A percentile compares a stretch with the other conserved stretches of the same genome.
These are phyloP conservation scores for Ursus arctos DNA, from an alignment of 2,113 vertebrate species.

Conservation along the genomic window DNA sequence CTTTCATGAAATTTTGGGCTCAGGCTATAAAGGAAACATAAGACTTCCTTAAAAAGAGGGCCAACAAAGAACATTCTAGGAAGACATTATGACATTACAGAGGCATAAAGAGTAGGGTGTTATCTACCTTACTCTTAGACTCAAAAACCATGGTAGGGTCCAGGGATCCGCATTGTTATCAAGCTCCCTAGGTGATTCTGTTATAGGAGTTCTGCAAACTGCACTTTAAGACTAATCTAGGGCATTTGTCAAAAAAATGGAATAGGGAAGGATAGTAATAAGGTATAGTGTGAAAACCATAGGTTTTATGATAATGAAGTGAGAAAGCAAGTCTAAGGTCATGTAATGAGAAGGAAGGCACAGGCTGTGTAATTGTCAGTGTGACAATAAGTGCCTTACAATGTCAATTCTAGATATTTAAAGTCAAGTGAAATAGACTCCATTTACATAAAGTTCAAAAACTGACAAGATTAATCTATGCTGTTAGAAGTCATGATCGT, in stretches of 20 bases:
- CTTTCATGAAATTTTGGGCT: not conserved
- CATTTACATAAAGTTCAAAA: conserved; percentile 45
- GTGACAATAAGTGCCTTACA: not conserved
- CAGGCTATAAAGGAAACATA: not conserved
- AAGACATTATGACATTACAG: not conserved
- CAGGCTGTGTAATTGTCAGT: not conserved
- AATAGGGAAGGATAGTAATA: not conserved
- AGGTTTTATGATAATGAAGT: conserved; percentile 22
- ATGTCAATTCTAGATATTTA: not conserved
- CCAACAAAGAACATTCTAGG: not conserved
- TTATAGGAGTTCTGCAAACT: not conserved
- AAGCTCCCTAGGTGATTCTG: not conserved
- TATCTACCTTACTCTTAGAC: not conserved
- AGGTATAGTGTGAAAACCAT: not conserved
- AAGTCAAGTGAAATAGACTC: not conserved
- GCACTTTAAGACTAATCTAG: not conserved
- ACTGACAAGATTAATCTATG: not conserved
- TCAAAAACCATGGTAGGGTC: not conserved
- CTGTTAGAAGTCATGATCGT: not conserved
- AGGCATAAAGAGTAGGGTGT: not conserved
- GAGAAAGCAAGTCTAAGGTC: not conserved
- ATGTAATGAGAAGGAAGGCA: not conserved
- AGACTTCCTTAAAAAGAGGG: not conserved
- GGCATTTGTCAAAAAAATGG: not conserved
- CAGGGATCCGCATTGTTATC: not conserved